Evolutionary conservation across 2,888 invertebrate genomes (phyloP), one percentile per base, ranked within the genome.

Genomic region (Phengaris alcon): DNA sequence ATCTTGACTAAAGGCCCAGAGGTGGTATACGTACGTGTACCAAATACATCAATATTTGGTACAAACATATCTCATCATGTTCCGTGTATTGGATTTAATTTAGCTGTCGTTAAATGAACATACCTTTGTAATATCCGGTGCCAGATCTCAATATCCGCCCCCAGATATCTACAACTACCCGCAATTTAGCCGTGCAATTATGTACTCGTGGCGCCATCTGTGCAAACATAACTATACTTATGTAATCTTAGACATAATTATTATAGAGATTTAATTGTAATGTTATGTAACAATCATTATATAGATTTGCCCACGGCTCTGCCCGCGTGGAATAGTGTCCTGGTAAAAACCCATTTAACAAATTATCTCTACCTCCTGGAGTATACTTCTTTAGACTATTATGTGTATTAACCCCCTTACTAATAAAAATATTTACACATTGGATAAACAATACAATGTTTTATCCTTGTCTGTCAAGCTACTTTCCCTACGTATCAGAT

Each of bases 121-220:
- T 78, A 78, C 82, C 79, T 80, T 78, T 77, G 82, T 87, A 87
- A 89, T 89, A 86, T 88, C 89, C 89, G 89, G 84, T 78, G 81
- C 80, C 82, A 80, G 84, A 81, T 85, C 84, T 85, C 86, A 87
- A 88, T 89, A 87, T 89, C 89, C 88, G 88, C 77, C 82, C 81
- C 82, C 84, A 86, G 81, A 77, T 77, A 77, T 77, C 64, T 76
- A 74, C 48, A 75, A 70, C 72, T 69, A 70, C 51, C 54, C 52
- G 68, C 74, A 76, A 69, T 64, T 64, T 52, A 12, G 73, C 68
- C 48, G 48, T 75, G 70, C 75, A 77, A 77, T 77, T 75, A 70
- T 70, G 69, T 69, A 15, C 48, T 69, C n/a, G 51, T 69, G 59
- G 59, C 22, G 59, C 59, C 59, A 59, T 59, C 59, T 59, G 59